Conservation (phyloP, 2,888 invertebrate species). For the Agonopterix alstromeriana region DNA sequence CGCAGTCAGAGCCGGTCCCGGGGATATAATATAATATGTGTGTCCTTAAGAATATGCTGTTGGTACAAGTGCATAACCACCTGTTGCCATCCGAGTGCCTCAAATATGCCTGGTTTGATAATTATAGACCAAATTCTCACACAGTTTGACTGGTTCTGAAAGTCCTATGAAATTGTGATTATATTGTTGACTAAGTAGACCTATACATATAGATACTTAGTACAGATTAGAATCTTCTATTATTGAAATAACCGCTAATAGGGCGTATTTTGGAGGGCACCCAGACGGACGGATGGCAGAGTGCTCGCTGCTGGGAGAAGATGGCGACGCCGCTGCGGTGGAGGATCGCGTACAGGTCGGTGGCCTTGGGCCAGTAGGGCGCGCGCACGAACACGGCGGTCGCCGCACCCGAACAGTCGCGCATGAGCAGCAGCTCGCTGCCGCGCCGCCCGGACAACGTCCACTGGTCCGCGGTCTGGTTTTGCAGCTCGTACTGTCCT, state of each 20-base stretch:
- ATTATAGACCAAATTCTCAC: no score
- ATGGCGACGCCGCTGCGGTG: constrained; percentile 29
- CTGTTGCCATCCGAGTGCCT: no score
- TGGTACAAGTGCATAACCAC: no score
- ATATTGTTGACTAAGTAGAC: no score
- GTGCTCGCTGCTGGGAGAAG: constrained; percentile 17
- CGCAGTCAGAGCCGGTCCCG: no score
- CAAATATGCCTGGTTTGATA: no score
- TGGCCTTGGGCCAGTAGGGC: constrained; percentile 33
- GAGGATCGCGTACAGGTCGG: constrained; percentile 27
- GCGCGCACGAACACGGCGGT: constrained; percentile 31
- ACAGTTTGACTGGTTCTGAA: no score
- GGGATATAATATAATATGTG: no score
- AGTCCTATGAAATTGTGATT: no score
- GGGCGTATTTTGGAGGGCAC: background rate
- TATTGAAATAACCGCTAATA: background rate
- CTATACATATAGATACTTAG: no score
- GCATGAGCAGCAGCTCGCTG: constrained; percentile 28
- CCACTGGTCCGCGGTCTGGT: constrained; percentile 31
- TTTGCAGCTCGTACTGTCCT: constrained; percentile 16
- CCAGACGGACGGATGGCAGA: constrained; percentile 16
- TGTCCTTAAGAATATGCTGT: no score
- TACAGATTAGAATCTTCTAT: background rate
- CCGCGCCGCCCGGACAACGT: constrained; percentile 27
- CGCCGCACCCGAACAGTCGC: constrained; percentile 27